These are phyloP conservation scores for Seriola dumerili DNA, from an alignment of 2,113 vertebrate genomes.

Conservation along the genomic window DNA sequence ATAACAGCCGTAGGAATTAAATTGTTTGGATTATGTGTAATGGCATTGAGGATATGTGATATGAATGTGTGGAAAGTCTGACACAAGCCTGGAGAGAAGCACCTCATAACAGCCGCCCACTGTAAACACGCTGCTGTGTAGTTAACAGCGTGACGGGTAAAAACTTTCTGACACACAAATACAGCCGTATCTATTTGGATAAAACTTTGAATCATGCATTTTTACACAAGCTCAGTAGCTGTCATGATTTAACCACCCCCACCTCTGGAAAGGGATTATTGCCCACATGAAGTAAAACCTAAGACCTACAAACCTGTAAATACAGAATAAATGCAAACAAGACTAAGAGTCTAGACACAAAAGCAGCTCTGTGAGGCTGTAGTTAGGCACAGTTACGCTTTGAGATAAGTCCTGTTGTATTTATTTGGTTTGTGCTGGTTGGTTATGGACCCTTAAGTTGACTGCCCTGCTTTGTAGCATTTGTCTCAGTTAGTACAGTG, in stretches of 20 bases:
- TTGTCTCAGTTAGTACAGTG: no score
- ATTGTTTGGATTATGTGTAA: conserved; percentile 64
- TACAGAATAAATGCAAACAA: not conserved
- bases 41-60: conserved; percentile 40
- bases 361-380: not conserved
- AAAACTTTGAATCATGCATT: conserved; percentile 11
- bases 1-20: conserved; percentile 25
- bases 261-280: not conserved
- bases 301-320: not conserved
- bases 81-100: conserved; percentile 43
- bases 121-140: conserved; percentile 45
- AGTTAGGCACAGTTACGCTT: not conserved
- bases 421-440: no score
- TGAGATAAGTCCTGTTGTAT: no score
- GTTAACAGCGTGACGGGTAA: not conserved
- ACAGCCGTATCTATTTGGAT: conserved; percentile 8
- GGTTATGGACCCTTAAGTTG: not conserved
- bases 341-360: not conserved
- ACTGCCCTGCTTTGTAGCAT: not conserved
- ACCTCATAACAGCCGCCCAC: conserved; percentile 45
- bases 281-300: not conserved
- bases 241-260: not conserved
- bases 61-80: conserved; percentile 60
- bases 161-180: conserved; percentile 5
- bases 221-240: not conserved